phyloP scores from a whole-genome alignment of 2,888 invertebrate species.

The Calephelis perditalis region DNA sequence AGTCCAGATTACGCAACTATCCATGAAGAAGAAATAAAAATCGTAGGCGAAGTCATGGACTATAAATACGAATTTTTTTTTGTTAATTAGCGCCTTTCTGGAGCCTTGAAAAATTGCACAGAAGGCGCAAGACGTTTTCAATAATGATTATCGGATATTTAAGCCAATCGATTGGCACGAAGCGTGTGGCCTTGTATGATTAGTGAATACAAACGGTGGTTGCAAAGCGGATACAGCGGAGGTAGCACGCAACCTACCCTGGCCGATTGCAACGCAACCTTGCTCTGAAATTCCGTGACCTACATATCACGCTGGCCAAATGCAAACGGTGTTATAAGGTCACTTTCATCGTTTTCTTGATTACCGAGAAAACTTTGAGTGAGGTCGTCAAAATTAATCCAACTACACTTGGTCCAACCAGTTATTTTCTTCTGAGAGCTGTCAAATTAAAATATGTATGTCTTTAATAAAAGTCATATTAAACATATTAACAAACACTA shows the following conservation, averaged over 20 bases:
- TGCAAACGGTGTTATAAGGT: constrained; percentile 61
- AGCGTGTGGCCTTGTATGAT: constrained; percentile 58
- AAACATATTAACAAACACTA: no score
- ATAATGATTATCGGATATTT: constrained; percentile 25
- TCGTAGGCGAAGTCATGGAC: no score
- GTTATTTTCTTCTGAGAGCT: no score
- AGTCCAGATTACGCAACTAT: no score
- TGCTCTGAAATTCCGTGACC: constrained; percentile 11
- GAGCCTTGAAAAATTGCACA: not conserved
- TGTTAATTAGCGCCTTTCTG: no score
- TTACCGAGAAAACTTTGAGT: constrained; percentile 20
- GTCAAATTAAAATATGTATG: no score
- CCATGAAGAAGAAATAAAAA: no score
- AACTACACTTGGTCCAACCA: no score
- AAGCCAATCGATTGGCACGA: constrained; percentile 58
- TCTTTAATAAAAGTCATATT: no score
- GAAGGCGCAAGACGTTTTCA: no score
- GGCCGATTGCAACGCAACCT: constrained; percentile 32
- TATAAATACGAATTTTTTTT: no score
- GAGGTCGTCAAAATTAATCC: constrained; percentile 16
- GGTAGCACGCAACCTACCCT: constrained; percentile 11
- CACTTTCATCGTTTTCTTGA: constrained; percentile 42
- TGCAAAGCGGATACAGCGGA: constrained; percentile 36
- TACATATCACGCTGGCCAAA: constrained; percentile 60
- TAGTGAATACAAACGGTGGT: constrained; percentile 53